Evolutionary conservation across 2,888 invertebrate genomes (phyloP).

Genomic region (Stenchaetothrips biformis): DNA sequence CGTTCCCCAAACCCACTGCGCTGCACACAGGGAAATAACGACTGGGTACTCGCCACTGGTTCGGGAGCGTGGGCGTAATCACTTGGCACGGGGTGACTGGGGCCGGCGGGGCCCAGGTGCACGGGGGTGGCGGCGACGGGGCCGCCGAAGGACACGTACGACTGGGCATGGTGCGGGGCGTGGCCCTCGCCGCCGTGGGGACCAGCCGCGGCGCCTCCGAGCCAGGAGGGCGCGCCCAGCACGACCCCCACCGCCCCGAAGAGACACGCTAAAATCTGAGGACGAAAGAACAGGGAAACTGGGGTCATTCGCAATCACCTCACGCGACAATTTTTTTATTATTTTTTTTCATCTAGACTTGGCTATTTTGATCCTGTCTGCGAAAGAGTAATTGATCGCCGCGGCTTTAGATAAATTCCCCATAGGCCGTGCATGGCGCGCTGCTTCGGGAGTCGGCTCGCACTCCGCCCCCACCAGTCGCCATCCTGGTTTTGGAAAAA

Average conservation of each 20-base stretch:
- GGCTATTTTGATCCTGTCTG: too few relatives aligned
- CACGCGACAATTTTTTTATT: too few relatives aligned
- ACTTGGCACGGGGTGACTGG: neutral
- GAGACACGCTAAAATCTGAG: neutral
- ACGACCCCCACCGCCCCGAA: neutral
- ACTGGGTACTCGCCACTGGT: neutral
- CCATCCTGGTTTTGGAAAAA: slow-evolving; percentile 4
- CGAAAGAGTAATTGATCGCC: too few relatives aligned
- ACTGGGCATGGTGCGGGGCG: neutral
- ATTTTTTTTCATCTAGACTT: too few relatives aligned
- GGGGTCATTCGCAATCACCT: too few relatives aligned
- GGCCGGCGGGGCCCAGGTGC: neutral
- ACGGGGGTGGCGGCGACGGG: neutral
- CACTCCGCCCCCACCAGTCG: too few relatives aligned
- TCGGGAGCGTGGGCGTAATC: neutral
- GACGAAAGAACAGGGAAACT: neutral
- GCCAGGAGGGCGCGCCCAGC: neutral
- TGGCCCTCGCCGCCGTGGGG: neutral
- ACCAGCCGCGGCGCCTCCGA: neutral
- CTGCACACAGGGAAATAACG: too few relatives aligned
- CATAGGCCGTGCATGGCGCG: neutral
- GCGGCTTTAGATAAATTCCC: too few relatives aligned
- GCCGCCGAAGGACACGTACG: neutral
- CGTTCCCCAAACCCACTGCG: too few relatives aligned
- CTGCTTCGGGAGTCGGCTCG: neutral